Base-by-base conservation (phyloP, 2,113 vertebrate species). In the Buteo buteo region DNA sequence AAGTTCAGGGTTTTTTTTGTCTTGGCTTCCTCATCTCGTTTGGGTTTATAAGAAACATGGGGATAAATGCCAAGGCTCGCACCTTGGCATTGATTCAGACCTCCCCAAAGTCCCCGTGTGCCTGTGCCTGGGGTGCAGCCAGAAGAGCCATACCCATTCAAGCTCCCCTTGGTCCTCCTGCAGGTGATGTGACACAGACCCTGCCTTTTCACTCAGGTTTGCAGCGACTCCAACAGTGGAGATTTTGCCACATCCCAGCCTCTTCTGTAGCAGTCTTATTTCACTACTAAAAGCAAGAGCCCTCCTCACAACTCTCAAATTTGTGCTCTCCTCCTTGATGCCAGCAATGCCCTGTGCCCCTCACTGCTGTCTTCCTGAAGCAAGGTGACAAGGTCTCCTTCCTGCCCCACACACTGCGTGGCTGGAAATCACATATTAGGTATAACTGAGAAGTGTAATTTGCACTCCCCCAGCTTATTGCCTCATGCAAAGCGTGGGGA, bases 101-200 rank as follows among this genome's bases (percentile, higher is more conserved):
- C 2, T 80, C 10, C 25, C 16, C 29, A 0, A 32, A 31, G 34
- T 45, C 32, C 61, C 64, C 3, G 2, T 17, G 24, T 1, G 1
- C 44, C 36, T 15, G 40, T 61, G n/a, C 45, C 50, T 20, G 55
- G 20, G 36, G 11, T 6, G 18, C 40, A 92, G 17, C 16, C 59
- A 50, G 50, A 61, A 29, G 34, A 81, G 31, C 31, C 3, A 19
- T 7, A 8, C 26, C 67, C 50, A 26, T 67, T 24, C 47, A 11
- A 81, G 76, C 57, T 86, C 50, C 42, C 86, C 55, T 73, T 74
- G 64, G 69, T 94, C 61, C 80, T 96, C 72, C 76, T 92, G 81
- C 77, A 88, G 80, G 72, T 70, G 40, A 82, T 24, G 36, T 31
- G 66, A 28, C 0, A 7, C 54, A 80, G 79, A 57, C 0, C 0